Base-by-base conservation (phyloP, 2,797 vertebrate species). In the Mus spretus region DNA sequence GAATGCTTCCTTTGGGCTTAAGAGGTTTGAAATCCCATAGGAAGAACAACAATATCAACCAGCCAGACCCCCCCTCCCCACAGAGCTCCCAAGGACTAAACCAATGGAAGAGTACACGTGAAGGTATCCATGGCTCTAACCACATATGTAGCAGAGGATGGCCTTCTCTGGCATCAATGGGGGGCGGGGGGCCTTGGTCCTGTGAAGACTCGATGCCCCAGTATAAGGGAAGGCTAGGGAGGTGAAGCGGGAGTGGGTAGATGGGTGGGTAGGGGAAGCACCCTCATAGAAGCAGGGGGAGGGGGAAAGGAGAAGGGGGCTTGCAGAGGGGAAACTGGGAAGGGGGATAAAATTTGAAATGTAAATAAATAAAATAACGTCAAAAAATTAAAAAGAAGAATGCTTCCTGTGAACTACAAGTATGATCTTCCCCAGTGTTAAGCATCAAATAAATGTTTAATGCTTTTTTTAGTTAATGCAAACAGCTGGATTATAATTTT, bases 401-500 rank as follows among this genome's bases (percentile, higher is more conserved):
- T 17, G 44, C 47, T 63, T 83, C 6, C 34, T 50, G n/a, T 57
- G 44, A 81, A 31, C 65, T 75, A 3, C 55, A 65, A 55, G 24
- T 53, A 17, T 61, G 13, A 31, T 90, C 47, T 90, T 94, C 44
- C 28, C 44, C 31, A 67, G 93, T 55, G 50, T 20, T 65, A 78
- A 72, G 1, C 28, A 47, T 72, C 72, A 72, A 14, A 55, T 91
- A 84, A 20, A 20, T 50, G 61, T 59, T 8, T 37, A 67, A 82
- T 65, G 70, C 50, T 26, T 79, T 92, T 96, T 88, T 40, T 65
- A 95, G 94, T 61, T 72, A 37, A 15, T 72, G 90, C 55, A 92
- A 57, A 75, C 17, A 28, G 40, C 40, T 86, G 31, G 63, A 70
- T 77, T 89, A 70, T 70, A 53, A 61, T 37, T 90, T 78, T 57